Percentiles rank a stretch among this genome's conserved stretches.
Conservation (phyloP, 2,797 vertebrate genomes). For the Otus scops region DNA sequence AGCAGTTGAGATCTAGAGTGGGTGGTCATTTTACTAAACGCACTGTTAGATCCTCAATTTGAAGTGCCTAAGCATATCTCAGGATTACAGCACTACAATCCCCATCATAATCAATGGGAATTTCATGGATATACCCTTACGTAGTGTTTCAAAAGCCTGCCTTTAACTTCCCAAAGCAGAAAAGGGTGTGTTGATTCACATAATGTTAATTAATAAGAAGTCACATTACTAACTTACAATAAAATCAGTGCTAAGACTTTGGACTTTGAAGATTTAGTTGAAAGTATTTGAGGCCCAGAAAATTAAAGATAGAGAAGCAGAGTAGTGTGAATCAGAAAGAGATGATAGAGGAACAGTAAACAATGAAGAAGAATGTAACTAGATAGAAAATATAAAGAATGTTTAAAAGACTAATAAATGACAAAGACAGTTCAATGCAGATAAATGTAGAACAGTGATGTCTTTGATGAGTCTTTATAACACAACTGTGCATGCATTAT, state of each 20-base stretch:
- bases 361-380: conserved; percentile 37
- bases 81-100: background rate
- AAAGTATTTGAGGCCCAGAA: background rate
- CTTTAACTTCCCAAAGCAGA: background rate
- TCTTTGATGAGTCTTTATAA: conserved; percentile 68
- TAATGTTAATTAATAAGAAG: background rate
- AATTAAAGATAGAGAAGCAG: conserved; percentile 33
- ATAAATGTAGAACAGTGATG: conserved; percentile 56
- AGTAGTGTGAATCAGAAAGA: background rate
- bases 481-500: conserved; percentile 43
- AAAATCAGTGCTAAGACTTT: background rate
- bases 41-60: background rate
- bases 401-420: conserved; percentile 65
- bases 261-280: conserved; percentile 31
- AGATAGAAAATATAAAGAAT: conserved; percentile 51
- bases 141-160: background rate
- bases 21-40: background rate
- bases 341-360: conserved; percentile 45
- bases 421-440: conserved; percentile 55
- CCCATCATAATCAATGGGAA: background rate
- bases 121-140: background rate
- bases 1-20: background rate
- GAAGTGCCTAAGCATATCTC: background rate
- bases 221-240: background rate
- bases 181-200: background rate